Conservation (phyloP, 1,140 invertebrate species). For the Drosophila arizonae region DNA sequence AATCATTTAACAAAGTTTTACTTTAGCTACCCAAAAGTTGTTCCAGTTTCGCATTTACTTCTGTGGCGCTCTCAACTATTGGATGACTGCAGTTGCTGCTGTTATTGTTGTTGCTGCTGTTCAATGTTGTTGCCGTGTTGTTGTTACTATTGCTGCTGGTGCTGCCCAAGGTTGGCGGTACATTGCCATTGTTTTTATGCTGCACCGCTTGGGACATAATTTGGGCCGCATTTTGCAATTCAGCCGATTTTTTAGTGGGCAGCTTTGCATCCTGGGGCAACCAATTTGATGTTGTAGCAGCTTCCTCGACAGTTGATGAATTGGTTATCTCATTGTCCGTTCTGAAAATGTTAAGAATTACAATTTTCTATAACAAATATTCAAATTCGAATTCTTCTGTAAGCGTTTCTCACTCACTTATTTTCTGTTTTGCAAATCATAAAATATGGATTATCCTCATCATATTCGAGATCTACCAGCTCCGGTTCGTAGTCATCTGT, state of each 20-base stretch:
- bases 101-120: slow-evolving; percentile 49
- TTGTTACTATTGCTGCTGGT: slow-evolving; percentile 41
- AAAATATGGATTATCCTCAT: slow-evolving; percentile 55
- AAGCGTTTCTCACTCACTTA: slow-evolving; percentile 13
- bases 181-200: slow-evolving; percentile 71
- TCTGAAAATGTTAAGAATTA: background rate
- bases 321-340: slow-evolving; percentile 52
- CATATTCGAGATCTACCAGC: slow-evolving; percentile 59
- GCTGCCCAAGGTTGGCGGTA: slow-evolving; percentile 59
- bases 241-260: slow-evolving; percentile 65
- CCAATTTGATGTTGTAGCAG: slow-evolving; percentile 44
- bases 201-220: slow-evolving; percentile 77
- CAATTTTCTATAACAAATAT: too few species aligned
- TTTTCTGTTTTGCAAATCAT: slow-evolving; percentile 44
- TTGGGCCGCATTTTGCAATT: slow-evolving; percentile 76
- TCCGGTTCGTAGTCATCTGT: slow-evolving; percentile 63
- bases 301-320: slow-evolving; percentile 49
- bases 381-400: too few species aligned
- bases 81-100: slow-evolving; percentile 36
- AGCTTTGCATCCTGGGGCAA: slow-evolving; percentile 48
- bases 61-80: slow-evolving; percentile 24
- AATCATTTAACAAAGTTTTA: background rate
- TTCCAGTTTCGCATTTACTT: slow-evolving; percentile 69
- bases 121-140: slow-evolving; percentile 48
- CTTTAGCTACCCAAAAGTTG: slow-evolving; percentile 60